Percentiles rank a stretch among this genome's conserved stretches.
These are phyloP conservation scores for Dicyrtomina minuta DNA, from an alignment of 2,888 invertebrate genomes.

Conservation along the genomic window DNA sequence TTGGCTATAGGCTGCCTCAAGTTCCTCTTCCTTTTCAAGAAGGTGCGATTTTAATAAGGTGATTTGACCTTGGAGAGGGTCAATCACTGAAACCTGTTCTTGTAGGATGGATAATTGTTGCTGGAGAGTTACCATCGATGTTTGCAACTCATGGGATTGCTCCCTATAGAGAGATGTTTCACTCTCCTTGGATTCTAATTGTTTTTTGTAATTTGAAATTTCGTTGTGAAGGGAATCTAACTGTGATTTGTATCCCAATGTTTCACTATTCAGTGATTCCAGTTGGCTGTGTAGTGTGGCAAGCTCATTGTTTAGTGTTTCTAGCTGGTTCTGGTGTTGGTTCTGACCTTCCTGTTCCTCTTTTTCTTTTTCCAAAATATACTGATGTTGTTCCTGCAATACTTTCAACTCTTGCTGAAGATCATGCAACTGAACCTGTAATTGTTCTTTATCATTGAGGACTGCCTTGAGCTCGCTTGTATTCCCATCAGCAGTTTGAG, in stretches of 20 bases:
- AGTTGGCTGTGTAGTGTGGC: too few species aligned
- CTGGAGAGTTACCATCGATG: neutral
- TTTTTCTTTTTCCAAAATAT: too few species aligned
- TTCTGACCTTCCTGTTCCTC: too few species aligned
- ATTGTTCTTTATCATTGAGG: too few species aligned
- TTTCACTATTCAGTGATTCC: too few species aligned
- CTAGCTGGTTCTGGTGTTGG: too few species aligned
- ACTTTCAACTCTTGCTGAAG: conserved; percentile 6
- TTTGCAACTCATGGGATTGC: neutral
- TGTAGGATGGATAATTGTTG: conserved; percentile 3
- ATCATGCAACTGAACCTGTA: neutral
- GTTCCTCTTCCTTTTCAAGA: conserved; percentile 2
- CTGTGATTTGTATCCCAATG: neutral
- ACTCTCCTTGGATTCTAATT: neutral
- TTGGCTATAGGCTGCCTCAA: neutral
- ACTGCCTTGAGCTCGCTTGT: too few species aligned
- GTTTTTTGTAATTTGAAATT: neutral
- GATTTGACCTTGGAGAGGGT: neutral
- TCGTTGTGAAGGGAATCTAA: neutral
- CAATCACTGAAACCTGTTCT: conserved; percentile 1
- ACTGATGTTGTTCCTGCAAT: too few species aligned
- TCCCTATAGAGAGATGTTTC: too few species aligned
- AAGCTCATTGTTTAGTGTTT: too few species aligned
- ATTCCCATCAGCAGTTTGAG: too few species aligned
- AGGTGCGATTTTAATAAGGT: neutral